Base-by-base conservation (phyloP, 2,113 vertebrate species). In the Mus pahari region DNA sequence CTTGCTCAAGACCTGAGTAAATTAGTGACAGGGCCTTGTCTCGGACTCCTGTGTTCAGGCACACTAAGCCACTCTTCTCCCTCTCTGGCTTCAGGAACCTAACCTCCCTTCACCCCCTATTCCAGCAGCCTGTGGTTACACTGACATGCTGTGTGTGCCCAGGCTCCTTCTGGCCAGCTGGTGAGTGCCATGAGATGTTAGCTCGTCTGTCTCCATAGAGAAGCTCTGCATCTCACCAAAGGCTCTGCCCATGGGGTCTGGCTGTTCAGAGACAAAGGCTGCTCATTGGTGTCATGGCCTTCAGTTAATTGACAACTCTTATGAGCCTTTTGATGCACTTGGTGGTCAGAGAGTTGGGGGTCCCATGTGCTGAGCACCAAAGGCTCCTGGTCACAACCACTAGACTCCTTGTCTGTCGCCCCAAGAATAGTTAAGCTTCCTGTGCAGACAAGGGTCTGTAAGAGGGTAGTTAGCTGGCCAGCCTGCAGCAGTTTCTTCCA, bases 11-110 rank as follows among this genome's bases (percentile, higher is more conserved):
- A 19, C 4, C n/a, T 3, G 45, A 81, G 17, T 64, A 42, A 48
- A 53, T 60, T 8, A 88, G 20, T 2, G 36, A 64, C 84, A 66
- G 90, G 87, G 70, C 26, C 24, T 55, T 60, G 62, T 55, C 81
- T 13, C 64, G 62, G 86, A 78, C 42, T 26, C 48, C 0, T 82
- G 1, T 74, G 45, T 26, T 42, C 60, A 75, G 31, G 53, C 4
- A 64, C 2, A 2, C n/a, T 19, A 0, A 2, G 17, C 36, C 4
- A 1, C 5, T 1, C 28, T 16, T 66, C 64, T n/a, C 77, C 16
- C 82, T 90, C 9, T 75, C 92, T 73, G 60, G 42, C 42, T 88
- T 28, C 28, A 45, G 68, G 64, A 33, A 66, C 13, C 20, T 60
- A 31, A 70, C 3, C 9, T 1, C 2, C 9, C 12, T 1, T 17